phyloP scores from a whole-genome alignment of 2,113 vertebrate species.

The Lasiurus cinereus region DNA sequence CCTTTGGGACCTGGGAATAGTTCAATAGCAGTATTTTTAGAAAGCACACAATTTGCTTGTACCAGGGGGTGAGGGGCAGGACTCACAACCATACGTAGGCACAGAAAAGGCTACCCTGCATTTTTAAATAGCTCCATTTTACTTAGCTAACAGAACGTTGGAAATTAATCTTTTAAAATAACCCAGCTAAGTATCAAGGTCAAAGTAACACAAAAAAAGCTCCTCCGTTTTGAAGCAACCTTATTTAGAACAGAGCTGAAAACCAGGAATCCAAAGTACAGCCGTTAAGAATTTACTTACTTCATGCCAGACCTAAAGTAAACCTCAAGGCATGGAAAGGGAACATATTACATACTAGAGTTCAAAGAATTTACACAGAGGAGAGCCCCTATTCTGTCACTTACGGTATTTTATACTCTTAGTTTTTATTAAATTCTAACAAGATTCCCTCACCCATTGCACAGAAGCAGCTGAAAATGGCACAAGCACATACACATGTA shows the following conservation, averaged over 20 bases:
- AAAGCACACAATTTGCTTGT: slow-evolving; percentile 45
- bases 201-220: not conserved
- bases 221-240: slow-evolving; percentile 10
- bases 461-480: not conserved
- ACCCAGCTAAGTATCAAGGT: not conserved
- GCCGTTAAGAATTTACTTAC: not conserved
- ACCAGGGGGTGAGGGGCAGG: not conserved
- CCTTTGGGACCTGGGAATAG: slow-evolving; percentile 14
- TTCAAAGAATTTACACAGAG: not conserved
- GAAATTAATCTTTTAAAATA: slow-evolving; percentile 24
- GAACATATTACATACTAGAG: not conserved
- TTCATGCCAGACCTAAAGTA: not conserved
- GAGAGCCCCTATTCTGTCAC: not conserved
- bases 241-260: not conserved
- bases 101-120: not conserved
- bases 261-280: not conserved
- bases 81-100: not conserved
- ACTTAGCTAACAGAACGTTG: slow-evolving; percentile 3
- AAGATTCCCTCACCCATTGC: not conserved
- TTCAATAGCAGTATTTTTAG: slow-evolving; percentile 74
- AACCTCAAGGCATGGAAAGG: not conserved
- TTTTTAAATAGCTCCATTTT: not conserved
- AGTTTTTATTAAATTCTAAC: slow-evolving; percentile 24
- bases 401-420: not conserved
- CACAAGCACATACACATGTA: not conserved